Evolutionary conservation across 2,888 invertebrate genomes (phyloP).

Genomic region (Cosmia pyralina): DNA sequence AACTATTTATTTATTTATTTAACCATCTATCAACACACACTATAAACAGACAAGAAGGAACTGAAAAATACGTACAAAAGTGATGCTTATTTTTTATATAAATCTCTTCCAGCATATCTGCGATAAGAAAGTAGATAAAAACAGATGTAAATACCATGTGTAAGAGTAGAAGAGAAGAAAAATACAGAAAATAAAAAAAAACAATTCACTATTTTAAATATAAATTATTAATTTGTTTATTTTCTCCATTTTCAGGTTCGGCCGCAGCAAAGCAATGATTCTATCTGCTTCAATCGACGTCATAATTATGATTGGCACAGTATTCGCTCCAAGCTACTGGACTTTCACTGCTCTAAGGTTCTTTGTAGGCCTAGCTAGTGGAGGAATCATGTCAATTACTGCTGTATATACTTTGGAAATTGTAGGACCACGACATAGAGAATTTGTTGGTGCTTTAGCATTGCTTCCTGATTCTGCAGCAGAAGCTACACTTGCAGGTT

Average conservation of each 20-base stretch:
- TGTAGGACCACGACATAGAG: slow-evolving; percentile 87
- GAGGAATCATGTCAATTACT: slow-evolving; percentile 92
- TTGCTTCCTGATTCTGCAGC: slow-evolving; percentile 71
- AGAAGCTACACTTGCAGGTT: slow-evolving; percentile 67
- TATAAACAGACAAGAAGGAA: no score
- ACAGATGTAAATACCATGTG: no score
- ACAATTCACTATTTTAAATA: no score
- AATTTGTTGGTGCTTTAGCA: slow-evolving; percentile 69
- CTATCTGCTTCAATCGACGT: slow-evolving; percentile 92
- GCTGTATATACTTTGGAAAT: slow-evolving; percentile 89
- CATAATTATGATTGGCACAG: slow-evolving; percentile 91
- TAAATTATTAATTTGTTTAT: background rate
- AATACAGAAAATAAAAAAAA: no score
- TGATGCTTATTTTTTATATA: no score
- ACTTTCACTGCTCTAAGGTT: slow-evolving; percentile 91
- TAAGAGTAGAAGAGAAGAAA: no score
- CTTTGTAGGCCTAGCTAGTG: slow-evolving; percentile 92
- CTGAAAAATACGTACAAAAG: no score
- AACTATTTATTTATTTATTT: no score
- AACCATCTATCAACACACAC: no score
- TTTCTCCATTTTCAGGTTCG: slow-evolving; percentile 70
- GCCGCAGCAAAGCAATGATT: slow-evolving; percentile 90
- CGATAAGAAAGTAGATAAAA: no score
- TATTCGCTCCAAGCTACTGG: slow-evolving; percentile 90
- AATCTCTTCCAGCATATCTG: no score